These are phyloP conservation scores for Tetraneura akinire DNA, from an alignment of 1,140 invertebrate species.

Conservation along the genomic window DNA sequence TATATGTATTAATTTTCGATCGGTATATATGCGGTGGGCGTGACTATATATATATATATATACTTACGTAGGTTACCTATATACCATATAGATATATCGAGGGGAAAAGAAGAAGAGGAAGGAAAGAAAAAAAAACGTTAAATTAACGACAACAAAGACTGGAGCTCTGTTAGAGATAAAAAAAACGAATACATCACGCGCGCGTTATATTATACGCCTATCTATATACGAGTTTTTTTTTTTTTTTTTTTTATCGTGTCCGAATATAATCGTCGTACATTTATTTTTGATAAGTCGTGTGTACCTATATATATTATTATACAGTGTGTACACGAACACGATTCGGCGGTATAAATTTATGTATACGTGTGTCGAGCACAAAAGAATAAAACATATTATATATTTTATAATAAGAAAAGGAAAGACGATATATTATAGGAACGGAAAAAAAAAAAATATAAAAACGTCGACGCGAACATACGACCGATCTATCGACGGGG, in stretches of 20 bases:
- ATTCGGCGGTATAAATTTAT: background rate
- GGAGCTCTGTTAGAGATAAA: background rate
- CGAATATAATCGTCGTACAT: too few relatives aligned
- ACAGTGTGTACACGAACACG: too few relatives aligned
- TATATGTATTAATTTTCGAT: slow-evolving; percentile 20
- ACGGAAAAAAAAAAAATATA: slow-evolving; percentile 6
- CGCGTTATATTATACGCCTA: too few relatives aligned
- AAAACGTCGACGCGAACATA: slow-evolving; percentile 10
- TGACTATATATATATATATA: background rate
- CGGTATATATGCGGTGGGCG: background rate
- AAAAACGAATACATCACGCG: background rate
- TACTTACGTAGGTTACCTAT: too few relatives aligned
- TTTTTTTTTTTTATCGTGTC: too few relatives aligned
- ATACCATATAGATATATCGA: background rate
- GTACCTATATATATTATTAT: background rate
- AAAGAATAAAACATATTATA: too few relatives aligned
- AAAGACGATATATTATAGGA: background rate
- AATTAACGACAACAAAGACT: slow-evolving; percentile 6
- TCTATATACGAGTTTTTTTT: background rate
- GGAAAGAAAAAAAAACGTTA: background rate
- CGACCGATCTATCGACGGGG: slow-evolving; percentile 42
- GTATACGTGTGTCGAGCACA: background rate
- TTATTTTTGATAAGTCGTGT: too few relatives aligned
- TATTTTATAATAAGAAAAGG: background rate
- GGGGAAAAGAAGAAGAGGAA: background rate